Evolutionary conservation across 2,797 vertebrate species (phyloP), one percentile per base, ranked within the genome.

Genomic region (Sebastes hubbsi): DNA sequence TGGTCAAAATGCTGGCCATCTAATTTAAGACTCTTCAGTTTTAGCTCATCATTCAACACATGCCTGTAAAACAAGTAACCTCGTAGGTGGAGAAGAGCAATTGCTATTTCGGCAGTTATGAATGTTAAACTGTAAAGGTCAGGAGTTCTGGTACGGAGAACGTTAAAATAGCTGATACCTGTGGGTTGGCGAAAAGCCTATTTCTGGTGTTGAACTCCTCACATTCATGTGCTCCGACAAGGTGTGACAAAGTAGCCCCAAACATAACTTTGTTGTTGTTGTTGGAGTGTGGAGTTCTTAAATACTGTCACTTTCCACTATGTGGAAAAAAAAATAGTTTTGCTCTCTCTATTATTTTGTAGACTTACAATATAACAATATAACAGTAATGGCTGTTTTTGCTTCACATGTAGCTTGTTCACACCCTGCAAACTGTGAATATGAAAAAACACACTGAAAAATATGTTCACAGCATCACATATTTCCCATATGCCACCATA

Each of bases 341-440:
- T 65, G n/a, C 61, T 78, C 2, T 0, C 56, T 83, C 24, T 71
- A 27, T 64, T 72, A 66, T 64, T 73, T 78, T 75, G 27, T 16
- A 55, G 29, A 59, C 49, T 69, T 42, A 8, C 18, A 59, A 67
- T 52, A 36, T 54, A 63, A 61, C 18, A 61, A 75, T 16, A 34
- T 8, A 67, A 22, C 32, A 34, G 58, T 49, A 75, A 78, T 56
- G 68, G 58, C 59, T 75, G 52, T 52, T 78, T 68, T 46, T 68
- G 46, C 76, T 72, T 87, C 71, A 22, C 79, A 66, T 83, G 76
- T 9, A 61, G 69, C 56, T 76, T 13, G 60, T 85, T 84, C 81
- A 65, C 89, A 60, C 81, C 46, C 60, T 77, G 81, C 13, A 86
- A 86, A 84, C 86, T 87, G 87, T 82, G 77, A 88, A 77, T 30